Evolutionary conservation across 2,888 invertebrate species (phyloP), one percentile per base, ranked within the genome.

Genomic region (Cataglyphis cursor): DNA sequence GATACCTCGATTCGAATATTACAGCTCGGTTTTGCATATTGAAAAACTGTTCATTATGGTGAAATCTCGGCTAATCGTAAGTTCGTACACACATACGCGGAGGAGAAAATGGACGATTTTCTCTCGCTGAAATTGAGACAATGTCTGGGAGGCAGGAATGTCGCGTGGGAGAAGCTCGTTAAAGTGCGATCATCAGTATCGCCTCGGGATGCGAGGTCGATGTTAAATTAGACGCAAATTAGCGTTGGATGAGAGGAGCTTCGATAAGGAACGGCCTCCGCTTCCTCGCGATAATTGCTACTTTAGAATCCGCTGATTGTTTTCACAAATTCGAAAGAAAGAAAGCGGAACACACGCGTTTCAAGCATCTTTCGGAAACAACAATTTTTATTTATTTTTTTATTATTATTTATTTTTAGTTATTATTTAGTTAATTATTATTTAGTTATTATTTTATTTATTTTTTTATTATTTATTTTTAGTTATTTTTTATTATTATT

Each of bases 101-200:
- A 59, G 54, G 74, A 81, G 83, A 81, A 81, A 81, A 81, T 68
- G 74, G 62, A 0, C 4, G 48, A 31, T 81, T 75, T 84, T 81
- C 84, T 68, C 57, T 18, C 41, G 41, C 44, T 51, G 59, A 54
- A 54, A 74, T 84, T 28, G 74, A 75, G 48, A 81, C 81, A 75
- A 68, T 82, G 81, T 62, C 21, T 64, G 68, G 51, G 74, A 81
- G 81, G 72, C 61, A 74, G 18, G 48, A 51, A 44, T 24, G 59
- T 28, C 57, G 82, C 84, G 84, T 75, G 84, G 81, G 74, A 74
- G 82, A 75, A 21, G 72, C 54, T 73, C 61, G 74, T 83, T 83
- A 74, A 44, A 57, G 59, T 31, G 59, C 35, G 70, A 78, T 70
- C 59, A 76, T 65, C 65, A 9, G 31, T 68, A 28, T 61, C 61